Evolutionary conservation across 2,113 vertebrate species (phyloP).

Genomic region (Falco punctatus): DNA sequence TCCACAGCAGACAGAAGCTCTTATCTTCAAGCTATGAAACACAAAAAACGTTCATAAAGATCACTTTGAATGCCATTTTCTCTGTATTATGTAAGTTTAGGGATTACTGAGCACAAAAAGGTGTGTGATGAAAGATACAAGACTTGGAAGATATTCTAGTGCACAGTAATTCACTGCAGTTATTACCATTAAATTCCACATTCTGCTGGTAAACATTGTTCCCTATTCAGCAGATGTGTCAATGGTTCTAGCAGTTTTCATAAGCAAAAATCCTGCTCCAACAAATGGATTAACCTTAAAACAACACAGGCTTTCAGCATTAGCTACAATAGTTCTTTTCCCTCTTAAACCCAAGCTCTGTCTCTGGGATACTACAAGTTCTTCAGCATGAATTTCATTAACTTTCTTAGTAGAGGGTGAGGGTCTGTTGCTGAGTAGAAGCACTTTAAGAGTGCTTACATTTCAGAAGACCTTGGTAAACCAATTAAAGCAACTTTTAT

Average conservation of each 20-base stretch:
- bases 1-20: constrained; percentile 68
- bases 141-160: constrained; percentile 36
- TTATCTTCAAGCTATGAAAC: constrained; percentile 75
- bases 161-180: constrained; percentile 21
- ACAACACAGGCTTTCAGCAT: background rate
- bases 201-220: constrained; percentile 42
- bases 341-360: background rate
- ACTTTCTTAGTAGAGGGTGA: background rate
- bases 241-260: constrained; percentile 19
- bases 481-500: constrained; percentile 51
- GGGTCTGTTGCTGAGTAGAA: background rate
- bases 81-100: constrained; percentile 67
- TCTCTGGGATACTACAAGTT: background rate
- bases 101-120: constrained; percentile 71
- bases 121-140: constrained; percentile 61
- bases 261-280: constrained; percentile 32
- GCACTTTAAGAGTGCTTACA: background rate
- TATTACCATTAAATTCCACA: constrained; percentile 58
- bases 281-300: constrained; percentile 33
- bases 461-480: constrained; percentile 5
- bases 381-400: background rate
- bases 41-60: constrained; percentile 71
- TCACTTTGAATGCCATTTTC: constrained; percentile 72
- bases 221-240: constrained; percentile 10
- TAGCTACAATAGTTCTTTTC: background rate